Base-by-base conservation (phyloP, 2,113 vertebrate species). In the Edolisoma coerulescens region DNA sequence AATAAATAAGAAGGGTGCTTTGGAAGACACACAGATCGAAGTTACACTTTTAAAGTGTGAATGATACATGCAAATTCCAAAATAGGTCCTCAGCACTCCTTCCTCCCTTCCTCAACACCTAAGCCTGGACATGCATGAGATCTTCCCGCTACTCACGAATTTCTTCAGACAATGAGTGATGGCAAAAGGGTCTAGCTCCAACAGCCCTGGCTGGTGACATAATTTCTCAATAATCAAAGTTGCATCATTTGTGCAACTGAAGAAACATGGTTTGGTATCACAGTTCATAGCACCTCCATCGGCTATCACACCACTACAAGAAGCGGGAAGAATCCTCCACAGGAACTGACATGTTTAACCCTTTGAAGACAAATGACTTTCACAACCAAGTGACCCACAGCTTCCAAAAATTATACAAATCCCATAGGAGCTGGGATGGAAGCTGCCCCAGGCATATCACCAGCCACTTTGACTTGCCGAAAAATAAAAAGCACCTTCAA, bases 361-460 rank as follows among this genome's bases (percentile, higher is more conserved):
- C 41, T 88, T 52, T 45, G 42, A 71, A 54, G 45, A 41, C 11
- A 49, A 86, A 37, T 22, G 3, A 15, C 33, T 71, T 85, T 79
- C 41, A 56, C 65, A 87, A 35, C 2, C 5, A 5, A 89, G 15
- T 32, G 17, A 78, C 10, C 23, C 57, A 49, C 2, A 47, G 41
- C 16, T 93, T 42, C 35, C 63, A 83, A 74, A 44, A 79, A 10
- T 33, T n/a, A 39, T 1, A 57, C 3, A 61, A 39, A 47, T 23
- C 9, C 13, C 18, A 24, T 1, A 33, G 45, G 16, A 57, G 7
- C 4, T 20, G 12, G 23, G 24, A 70, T 49, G 27, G 33, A n/a
- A 81, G 26, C 19, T 1, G 3, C 22, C 10, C 11, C 0, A 0
- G 24, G 59, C 26, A 81, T 39, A 73, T 17, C 21, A 79, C 11